Evolutionary conservation across 2,797 vertebrate genomes (phyloP).

Genomic region (Microcaecilia unicolor): DNA sequence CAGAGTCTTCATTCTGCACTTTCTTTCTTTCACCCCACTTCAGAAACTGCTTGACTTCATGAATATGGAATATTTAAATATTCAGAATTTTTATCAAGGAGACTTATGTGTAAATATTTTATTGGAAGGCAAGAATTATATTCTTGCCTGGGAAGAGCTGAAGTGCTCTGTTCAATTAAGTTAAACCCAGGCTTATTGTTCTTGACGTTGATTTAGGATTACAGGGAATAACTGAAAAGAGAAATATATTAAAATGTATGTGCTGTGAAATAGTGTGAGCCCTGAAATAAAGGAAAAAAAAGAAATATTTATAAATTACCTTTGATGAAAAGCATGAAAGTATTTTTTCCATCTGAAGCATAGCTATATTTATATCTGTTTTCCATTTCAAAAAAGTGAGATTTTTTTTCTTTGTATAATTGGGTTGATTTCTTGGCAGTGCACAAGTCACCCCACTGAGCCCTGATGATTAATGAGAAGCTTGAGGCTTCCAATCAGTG

Average conservation of each 20-base stretch:
- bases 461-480: constrained; percentile 17
- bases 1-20: too few species aligned
- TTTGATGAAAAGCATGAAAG: constrained; percentile 10
- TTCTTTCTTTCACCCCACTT: too few species aligned
- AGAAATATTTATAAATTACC: too few species aligned
- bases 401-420: too few species aligned
- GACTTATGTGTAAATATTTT: constrained; percentile 20
- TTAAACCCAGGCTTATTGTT: constrained; percentile 8
- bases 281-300: background rate
- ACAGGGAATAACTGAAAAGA: background rate
- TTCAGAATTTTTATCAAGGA: too few species aligned
- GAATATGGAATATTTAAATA: too few species aligned
- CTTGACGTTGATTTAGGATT: background rate
- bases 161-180: constrained; percentile 13
- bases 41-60: too few species aligned
- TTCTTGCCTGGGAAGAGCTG: background rate
- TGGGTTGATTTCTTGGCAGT: background rate
- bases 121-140: constrained; percentile 10
- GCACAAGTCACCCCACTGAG: constrained; percentile 1
- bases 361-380: constrained; percentile 1
- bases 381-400: too few species aligned
- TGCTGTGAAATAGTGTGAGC: background rate
- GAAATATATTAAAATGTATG: background rate
- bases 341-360: constrained; percentile 3
- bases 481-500: constrained; percentile 26